Evolutionary conservation across 2,797 vertebrate genomes (phyloP).

Genomic region (Spondyliosoma cantharus): DNA sequence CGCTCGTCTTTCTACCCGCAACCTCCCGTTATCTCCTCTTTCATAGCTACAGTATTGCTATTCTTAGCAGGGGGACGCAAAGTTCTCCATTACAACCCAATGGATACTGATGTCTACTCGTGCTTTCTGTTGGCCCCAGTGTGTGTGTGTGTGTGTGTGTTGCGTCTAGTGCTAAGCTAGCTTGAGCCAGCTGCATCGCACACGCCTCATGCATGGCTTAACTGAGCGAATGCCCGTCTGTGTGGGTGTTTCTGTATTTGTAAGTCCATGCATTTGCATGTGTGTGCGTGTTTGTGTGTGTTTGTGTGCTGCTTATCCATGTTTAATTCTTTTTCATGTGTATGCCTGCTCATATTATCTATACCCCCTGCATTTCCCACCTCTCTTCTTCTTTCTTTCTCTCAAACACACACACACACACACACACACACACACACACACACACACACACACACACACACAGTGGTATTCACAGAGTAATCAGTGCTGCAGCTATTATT

Average conservation of each 20-base stretch:
- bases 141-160: conserved; percentile 25
- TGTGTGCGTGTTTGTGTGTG: conserved; percentile 2
- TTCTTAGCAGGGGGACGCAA: conserved; percentile 64
- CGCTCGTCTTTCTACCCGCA: conserved; percentile 49
- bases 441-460: conserved; percentile 56
- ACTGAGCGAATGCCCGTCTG: conserved; percentile 42
- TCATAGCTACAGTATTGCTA: conserved; percentile 54
- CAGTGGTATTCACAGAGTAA: conserved; percentile 72
- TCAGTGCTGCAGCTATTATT: conserved; percentile 82
- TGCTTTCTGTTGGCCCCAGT: conserved; percentile 40
- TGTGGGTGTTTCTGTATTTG: conserved; percentile 48
- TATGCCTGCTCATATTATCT: conserved; percentile 21
- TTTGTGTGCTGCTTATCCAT: conserved; percentile 1
- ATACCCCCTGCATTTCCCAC: neutral
- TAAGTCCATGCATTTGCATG: conserved; percentile 24
- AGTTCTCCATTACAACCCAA: conserved; percentile 69
- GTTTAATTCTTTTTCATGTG: conserved; percentile 40
- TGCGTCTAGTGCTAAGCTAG: conserved; percentile 45
- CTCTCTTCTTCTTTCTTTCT: neutral
- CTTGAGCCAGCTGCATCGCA: conserved; percentile 59
- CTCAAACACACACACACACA: conserved; percentile 14
- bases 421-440: conserved; percentile 45
- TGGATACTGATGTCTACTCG: conserved; percentile 57
- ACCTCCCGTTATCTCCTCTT: conserved; percentile 57
- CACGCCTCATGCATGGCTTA: conserved; percentile 56